Percentiles rank a stretch among this genome's conserved stretches.
phyloP scores from a whole-genome alignment of 2,113 vertebrate genomes.

The Halcyon malimbica region DNA sequence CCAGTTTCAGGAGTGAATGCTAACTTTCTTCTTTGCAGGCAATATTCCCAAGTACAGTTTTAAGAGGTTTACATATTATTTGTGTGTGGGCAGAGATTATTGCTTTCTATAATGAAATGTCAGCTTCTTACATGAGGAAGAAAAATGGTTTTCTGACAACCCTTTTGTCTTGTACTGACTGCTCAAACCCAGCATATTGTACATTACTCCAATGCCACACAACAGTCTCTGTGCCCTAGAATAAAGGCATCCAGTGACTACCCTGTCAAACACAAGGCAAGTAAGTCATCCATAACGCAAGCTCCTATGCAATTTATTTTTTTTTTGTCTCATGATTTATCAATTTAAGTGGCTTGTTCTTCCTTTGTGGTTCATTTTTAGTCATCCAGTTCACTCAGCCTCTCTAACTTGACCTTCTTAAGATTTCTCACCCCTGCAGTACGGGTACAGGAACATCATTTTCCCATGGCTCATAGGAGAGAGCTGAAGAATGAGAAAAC shows the following conservation, averaged over 20 bases:
- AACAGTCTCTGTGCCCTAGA: background rate
- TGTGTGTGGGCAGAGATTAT: background rate
- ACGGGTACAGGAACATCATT: background rate
- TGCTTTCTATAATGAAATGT: background rate
- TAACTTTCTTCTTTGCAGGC: background rate
- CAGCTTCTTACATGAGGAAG: background rate
- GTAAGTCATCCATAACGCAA: background rate
- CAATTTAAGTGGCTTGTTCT: background rate
- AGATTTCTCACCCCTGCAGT: constrained; percentile 12
- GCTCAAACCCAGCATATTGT: background rate
- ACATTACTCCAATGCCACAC: background rate
- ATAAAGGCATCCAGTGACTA: background rate
- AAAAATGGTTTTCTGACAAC: background rate
- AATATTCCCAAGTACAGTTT: background rate
- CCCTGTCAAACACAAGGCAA: background rate
- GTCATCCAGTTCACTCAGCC: background rate
- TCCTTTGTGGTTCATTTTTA: background rate
- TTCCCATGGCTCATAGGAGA: constrained; percentile 29
- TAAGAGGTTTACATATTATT: background rate
- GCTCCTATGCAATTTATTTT: background rate
- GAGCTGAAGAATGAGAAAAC: background rate
- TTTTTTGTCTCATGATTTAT: background rate
- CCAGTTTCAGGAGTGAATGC: background rate
- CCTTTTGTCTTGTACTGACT: background rate
- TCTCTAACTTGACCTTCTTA: constrained; percentile 27